phyloP scores from a whole-genome alignment of 2,797 vertebrate genomes.

The Rhadinocentrus ornatus region DNA sequence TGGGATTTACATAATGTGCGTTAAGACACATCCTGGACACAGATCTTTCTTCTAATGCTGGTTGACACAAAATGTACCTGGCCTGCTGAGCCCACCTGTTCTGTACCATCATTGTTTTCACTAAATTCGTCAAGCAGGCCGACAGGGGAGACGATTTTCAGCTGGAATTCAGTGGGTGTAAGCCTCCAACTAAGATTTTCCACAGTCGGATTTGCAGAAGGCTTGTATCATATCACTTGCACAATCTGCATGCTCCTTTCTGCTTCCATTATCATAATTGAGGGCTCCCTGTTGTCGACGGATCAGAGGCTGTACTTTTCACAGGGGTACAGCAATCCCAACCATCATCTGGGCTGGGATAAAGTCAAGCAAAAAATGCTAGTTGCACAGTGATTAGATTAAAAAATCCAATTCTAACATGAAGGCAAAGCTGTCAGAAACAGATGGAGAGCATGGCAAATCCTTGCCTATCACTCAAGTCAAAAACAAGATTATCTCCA shows the following conservation, averaged over 20 bases:
- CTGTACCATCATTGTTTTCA: slow-evolving; percentile 21
- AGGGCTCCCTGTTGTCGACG: slow-evolving; percentile 42
- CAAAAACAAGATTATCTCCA: slow-evolving; percentile 77
- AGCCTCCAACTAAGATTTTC: slow-evolving; percentile 42
- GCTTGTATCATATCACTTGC: slow-evolving; percentile 46
- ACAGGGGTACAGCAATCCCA: slow-evolving; percentile 21
- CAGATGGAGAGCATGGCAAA: slow-evolving; percentile 72
- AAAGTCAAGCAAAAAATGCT: slow-evolving; percentile 35
- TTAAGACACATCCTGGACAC: slow-evolving; percentile 81
- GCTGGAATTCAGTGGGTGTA: slow-evolving; percentile 9
- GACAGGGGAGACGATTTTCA: slow-evolving; percentile 23
- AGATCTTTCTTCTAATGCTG: slow-evolving; percentile 84
- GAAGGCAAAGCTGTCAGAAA: slow-evolving; percentile 71
- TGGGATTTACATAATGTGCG: slow-evolving; percentile 87
- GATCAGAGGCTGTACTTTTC: slow-evolving; percentile 52
- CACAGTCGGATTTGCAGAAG: slow-evolving; percentile 56
- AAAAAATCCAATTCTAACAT: slow-evolving; percentile 76
- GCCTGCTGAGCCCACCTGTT: slow-evolving; percentile 56
- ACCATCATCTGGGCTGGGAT: slow-evolving; percentile 35
- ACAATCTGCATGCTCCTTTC: slow-evolving; percentile 42
- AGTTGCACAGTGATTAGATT: slow-evolving; percentile 65
- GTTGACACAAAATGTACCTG: slow-evolving; percentile 72
- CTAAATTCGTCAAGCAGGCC: slow-evolving; percentile 19
- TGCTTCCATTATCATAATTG: slow-evolving; percentile 60
- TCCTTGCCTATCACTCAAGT: slow-evolving; percentile 71